Percentiles rank a stretch among this genome's conserved stretches.
Evolutionary conservation across 2,888 invertebrate species (phyloP).

Genomic region (Rhodophaea formosa): DNA sequence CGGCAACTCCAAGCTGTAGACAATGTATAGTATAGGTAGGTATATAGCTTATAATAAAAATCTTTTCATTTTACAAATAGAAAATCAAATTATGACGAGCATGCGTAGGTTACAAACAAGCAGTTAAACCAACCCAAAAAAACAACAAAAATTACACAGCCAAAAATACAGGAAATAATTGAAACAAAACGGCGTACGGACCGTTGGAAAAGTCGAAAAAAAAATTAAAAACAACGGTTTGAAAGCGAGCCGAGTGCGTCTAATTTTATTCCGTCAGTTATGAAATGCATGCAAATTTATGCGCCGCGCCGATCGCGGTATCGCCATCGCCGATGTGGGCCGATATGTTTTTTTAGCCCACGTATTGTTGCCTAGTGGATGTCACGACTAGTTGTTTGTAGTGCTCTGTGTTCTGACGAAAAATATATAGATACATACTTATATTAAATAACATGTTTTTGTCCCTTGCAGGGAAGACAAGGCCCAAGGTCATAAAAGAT

Average conservation of each 20-base stretch:
- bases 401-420: not conserved
- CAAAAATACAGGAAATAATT: conserved; percentile 10
- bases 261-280: conserved; percentile 80
- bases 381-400: conserved; percentile 5
- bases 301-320: conserved; percentile 52
- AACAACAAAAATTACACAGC: not conserved
- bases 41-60: too few relatives aligned
- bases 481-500: too few relatives aligned
- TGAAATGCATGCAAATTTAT: conserved; percentile 81
- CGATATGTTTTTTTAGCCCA: conserved; percentile 36
- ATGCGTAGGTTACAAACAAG: not conserved
- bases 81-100: too few relatives aligned
- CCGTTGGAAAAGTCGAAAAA: conserved; percentile 54
- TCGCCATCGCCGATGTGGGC: conserved; percentile 44
- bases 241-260: conserved; percentile 70
- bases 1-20: too few relatives aligned
- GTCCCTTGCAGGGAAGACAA: too few relatives aligned
- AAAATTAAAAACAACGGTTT: conserved; percentile 68
- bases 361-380: conserved; percentile 22
- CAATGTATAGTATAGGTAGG: too few relatives aligned
- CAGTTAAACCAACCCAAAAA: not conserved
- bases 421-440: not conserved
- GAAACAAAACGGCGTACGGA: conserved; percentile 21
- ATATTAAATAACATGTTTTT: too few relatives aligned
- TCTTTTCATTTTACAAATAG: too few relatives aligned